These are phyloP conservation scores for Heliconius hewitsoni DNA, from an alignment of 1,140 invertebrate species.

Conservation along the genomic window DNA sequence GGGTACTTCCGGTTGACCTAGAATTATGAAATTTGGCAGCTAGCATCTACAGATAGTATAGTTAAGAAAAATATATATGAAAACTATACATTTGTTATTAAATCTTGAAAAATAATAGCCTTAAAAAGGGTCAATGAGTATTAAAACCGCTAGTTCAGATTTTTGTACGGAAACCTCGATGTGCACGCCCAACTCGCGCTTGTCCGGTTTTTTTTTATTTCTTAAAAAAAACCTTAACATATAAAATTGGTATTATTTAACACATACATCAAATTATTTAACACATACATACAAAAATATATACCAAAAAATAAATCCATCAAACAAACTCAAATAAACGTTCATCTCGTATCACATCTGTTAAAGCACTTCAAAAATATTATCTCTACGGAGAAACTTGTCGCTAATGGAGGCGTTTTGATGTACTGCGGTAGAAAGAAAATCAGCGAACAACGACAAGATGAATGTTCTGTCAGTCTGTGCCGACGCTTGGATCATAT, in stretches of 20 bases:
- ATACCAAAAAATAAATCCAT: neutral
- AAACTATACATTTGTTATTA: no score
- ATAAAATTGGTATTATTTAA: neutral
- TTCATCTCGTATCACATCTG: neutral
- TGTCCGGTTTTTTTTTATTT: no score
- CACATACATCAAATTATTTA: neutral
- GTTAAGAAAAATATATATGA: no score
- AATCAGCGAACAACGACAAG: constrained; percentile 20
- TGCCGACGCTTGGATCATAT: neutral
- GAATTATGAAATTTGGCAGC: no score
- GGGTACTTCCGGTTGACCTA: no score
- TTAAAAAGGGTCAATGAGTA: no score
- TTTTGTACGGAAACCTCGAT: no score
- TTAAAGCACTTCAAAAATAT: constrained; percentile 16
- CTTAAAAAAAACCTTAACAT: no score
- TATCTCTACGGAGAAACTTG: constrained; percentile 18
- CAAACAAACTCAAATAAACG: neutral
- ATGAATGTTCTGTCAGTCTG: constrained; percentile 19
- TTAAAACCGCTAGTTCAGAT: no score
- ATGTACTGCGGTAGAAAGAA: constrained; percentile 16
- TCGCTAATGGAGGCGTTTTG: constrained; percentile 30
- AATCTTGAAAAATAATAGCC: no score
- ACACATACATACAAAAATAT: constrained; percentile 1
- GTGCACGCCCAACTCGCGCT: no score
- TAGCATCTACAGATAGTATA: no score